Percentiles rank a stretch among this genome's conserved stretches.
Evolutionary conservation across 2,888 invertebrate species (phyloP).

Genomic region (Meloe dianella): DNA sequence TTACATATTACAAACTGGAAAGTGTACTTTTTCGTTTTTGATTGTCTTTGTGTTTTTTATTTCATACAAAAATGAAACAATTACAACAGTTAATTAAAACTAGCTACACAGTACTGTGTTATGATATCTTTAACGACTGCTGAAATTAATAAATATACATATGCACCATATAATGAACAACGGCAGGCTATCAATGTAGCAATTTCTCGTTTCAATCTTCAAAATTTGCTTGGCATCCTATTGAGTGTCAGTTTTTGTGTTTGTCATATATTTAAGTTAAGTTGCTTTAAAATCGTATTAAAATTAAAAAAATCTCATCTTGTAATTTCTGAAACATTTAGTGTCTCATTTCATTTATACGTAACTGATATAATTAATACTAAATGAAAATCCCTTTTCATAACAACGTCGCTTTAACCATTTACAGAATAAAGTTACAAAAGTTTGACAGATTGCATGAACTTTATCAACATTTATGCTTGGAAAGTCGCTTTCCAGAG

Average conservation of each 20-base stretch:
- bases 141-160: neutral
- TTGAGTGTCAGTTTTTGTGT: no score
- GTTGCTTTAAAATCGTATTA: neutral
- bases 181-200: neutral
- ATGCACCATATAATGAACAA: neutral
- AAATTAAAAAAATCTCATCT: neutral
- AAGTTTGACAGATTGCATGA: constrained; percentile 50
- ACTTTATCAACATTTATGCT: constrained; percentile 48
- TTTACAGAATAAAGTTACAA: constrained; percentile 48
- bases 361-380: constrained; percentile 47
- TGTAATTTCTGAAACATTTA: neutral
- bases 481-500: constrained; percentile 35
- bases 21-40: no score
- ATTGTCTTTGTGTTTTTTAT: neutral
- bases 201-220: no score
- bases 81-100: neutral
- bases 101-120: neutral
- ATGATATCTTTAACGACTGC: neutral
- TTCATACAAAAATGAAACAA: neutral
- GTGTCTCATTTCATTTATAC: neutral
- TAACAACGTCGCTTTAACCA: constrained; percentile 41
- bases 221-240: no score
- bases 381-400: constrained; percentile 47
- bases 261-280: no score
- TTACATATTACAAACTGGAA: neutral